Evolutionary conservation across 2,888 invertebrate genomes (phyloP).

Genomic region (Tetranychus truncatus): DNA sequence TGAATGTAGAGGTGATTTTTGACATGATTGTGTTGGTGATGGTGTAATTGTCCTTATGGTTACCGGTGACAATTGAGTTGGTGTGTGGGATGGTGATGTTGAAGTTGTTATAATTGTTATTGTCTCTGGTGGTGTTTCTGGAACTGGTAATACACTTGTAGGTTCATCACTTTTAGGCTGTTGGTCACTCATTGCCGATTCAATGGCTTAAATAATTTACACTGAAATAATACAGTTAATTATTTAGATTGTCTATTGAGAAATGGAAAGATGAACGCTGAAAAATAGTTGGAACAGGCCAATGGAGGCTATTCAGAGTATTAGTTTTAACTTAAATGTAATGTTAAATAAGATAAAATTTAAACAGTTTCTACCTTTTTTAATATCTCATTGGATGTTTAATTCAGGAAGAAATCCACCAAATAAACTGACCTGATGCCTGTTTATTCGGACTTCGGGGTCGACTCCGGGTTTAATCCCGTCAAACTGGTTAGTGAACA

Average conservation of each 20-base stretch:
- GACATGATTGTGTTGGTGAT: neutral
- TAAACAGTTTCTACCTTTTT: too few species aligned
- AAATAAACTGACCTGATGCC: neutral
- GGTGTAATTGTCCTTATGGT: neutral
- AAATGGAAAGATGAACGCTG: too few species aligned
- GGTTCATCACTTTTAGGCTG: neutral
- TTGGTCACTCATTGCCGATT: neutral
- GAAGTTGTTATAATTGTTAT: neutral
- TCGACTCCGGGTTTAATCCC: neutral
- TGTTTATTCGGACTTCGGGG: neutral
- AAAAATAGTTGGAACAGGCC: too few species aligned
- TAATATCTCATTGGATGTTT: too few species aligned
- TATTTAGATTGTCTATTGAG: too few species aligned
- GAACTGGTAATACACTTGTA: too few species aligned
- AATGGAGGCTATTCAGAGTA: too few species aligned
- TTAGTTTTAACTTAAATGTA: too few species aligned
- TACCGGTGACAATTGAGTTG: neutral
- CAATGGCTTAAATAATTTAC: neutral
- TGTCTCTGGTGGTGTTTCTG: neutral
- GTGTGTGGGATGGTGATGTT: neutral
- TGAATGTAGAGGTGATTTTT: neutral
- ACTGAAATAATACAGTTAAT: too few species aligned
- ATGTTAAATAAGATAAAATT: too few species aligned
- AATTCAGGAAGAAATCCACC: neutral
- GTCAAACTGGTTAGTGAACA: neutral